These are phyloP conservation scores for Sorex maritimensis DNA, from an alignment of 2,797 vertebrate genomes.

Conservation along the genomic window DNA sequence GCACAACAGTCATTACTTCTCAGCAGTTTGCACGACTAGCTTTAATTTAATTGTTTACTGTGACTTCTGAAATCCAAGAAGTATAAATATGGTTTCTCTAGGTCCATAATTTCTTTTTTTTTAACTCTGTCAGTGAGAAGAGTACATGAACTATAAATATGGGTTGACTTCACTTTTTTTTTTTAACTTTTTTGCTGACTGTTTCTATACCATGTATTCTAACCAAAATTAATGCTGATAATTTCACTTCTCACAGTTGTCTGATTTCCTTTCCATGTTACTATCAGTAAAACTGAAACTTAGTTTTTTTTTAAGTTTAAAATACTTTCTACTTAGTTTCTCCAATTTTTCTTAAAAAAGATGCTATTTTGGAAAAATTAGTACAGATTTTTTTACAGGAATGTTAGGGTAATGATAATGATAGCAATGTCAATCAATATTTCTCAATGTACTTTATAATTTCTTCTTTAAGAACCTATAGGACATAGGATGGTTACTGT, in stretches of 20 bases:
- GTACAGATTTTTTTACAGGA: background rate
- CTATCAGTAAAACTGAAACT: background rate
- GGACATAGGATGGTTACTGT: background rate
- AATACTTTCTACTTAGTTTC: background rate
- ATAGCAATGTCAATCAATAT: background rate
- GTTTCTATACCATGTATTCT: background rate
- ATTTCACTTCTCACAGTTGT: background rate
- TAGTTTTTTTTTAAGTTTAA: background rate
- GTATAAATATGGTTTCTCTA: conserved; percentile 3
- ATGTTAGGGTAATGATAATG: background rate
- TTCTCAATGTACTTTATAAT: background rate
- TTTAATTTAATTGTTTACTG: conserved; percentile 7
- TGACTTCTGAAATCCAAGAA: conserved; percentile 38
- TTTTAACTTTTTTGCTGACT: background rate
- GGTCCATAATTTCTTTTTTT: background rate
- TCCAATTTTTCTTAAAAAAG: conserved; percentile 35
- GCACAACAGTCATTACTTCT: background rate
- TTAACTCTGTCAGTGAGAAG: background rate
- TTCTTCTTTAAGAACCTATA: background rate
- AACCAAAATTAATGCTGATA: background rate
- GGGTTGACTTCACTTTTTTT: background rate
- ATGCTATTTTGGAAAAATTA: background rate
- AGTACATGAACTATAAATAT: conserved; percentile 18
- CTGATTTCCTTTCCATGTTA: background rate
- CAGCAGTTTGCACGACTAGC: background rate